Evolutionary conservation across 2,797 vertebrate species (phyloP).

Genomic region (Poecilia gillii): DNA sequence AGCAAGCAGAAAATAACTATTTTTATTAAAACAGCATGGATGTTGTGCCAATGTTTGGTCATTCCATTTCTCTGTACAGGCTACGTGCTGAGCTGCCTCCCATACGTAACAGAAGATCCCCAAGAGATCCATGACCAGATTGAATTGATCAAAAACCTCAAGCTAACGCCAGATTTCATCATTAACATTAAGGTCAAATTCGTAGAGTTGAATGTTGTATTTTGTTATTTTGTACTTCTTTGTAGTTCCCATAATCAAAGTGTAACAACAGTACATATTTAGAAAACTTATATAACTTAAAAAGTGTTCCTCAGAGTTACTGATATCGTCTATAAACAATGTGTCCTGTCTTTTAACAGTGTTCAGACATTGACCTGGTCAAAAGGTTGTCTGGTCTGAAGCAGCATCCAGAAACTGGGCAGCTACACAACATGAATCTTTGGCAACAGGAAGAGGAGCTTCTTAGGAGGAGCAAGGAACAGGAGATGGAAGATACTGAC

Average conservation of each 20-base stretch:
- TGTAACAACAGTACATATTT: neutral
- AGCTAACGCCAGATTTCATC: constrained; percentile 89
- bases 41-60: constrained; percentile 14
- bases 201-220: neutral
- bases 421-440: constrained; percentile 79
- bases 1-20: neutral
- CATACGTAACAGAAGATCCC: constrained; percentile 85
- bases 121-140: constrained; percentile 86
- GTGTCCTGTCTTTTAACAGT: constrained; percentile 74
- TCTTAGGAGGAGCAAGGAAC: constrained; percentile 41
- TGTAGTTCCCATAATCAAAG: neutral
- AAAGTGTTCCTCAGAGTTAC: constrained; percentile 3
- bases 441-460: constrained; percentile 79
- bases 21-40: neutral
- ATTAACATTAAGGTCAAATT: constrained; percentile 93
- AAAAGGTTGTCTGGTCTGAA: constrained; percentile 85
- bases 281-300: neutral
- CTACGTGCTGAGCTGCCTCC: constrained; percentile 92
- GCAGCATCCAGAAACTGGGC: constrained; percentile 83
- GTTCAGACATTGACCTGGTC: constrained; percentile 87
- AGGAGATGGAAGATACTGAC: constrained; percentile 52
- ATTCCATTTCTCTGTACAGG: constrained; percentile 76
- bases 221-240: neutral
- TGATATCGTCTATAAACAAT: constrained; percentile 1
- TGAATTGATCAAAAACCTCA: constrained; percentile 86